phyloP scores from a whole-genome alignment of 2,888 invertebrate genomes.

The Phengaris arion region DNA sequence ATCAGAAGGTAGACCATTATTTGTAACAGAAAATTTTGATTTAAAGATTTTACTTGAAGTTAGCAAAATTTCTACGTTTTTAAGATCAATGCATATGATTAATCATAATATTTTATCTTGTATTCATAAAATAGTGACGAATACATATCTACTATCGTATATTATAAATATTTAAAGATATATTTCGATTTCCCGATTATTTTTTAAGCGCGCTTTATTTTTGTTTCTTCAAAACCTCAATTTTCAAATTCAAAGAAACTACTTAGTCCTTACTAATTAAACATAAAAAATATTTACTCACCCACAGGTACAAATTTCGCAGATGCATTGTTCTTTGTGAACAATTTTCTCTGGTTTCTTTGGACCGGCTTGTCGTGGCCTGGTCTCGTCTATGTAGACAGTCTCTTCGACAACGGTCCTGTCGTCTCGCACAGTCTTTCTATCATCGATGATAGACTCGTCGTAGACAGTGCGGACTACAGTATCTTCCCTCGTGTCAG shows the following conservation, averaged over 20 bases:
- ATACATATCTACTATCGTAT: not conserved
- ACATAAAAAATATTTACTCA: slow-evolving; percentile 71
- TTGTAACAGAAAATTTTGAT: not conserved
- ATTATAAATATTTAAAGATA: not conserved
- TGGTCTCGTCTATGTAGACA: slow-evolving; percentile 63
- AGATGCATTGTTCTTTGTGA: slow-evolving; percentile 90
- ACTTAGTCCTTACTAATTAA: not conserved
- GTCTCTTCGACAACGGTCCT: slow-evolving; percentile 61
- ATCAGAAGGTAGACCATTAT: too few relatives aligned
- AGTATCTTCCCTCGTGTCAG: slow-evolving; percentile 67
- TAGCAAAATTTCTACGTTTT: not conserved
- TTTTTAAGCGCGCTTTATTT: not conserved
- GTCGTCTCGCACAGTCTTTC: slow-evolving; percentile 72
- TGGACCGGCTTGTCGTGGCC: slow-evolving; percentile 64
- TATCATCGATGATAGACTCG: slow-evolving; percentile 67
- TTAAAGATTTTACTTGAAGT: not conserved
- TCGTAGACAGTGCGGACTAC: slow-evolving; percentile 72
- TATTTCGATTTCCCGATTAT: not conserved
- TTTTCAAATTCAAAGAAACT: not conserved
- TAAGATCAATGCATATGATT: not conserved
- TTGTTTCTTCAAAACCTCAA: not conserved
- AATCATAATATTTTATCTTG: not conserved
- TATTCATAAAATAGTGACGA: not conserved
- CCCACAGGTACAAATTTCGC: slow-evolving; percentile 95
- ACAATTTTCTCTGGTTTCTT: slow-evolving; percentile 65